Evolutionary conservation across 2,888 invertebrate genomes (phyloP), one percentile per base, ranked within the genome.

Genomic region (Drosophila diplacantha): DNA sequence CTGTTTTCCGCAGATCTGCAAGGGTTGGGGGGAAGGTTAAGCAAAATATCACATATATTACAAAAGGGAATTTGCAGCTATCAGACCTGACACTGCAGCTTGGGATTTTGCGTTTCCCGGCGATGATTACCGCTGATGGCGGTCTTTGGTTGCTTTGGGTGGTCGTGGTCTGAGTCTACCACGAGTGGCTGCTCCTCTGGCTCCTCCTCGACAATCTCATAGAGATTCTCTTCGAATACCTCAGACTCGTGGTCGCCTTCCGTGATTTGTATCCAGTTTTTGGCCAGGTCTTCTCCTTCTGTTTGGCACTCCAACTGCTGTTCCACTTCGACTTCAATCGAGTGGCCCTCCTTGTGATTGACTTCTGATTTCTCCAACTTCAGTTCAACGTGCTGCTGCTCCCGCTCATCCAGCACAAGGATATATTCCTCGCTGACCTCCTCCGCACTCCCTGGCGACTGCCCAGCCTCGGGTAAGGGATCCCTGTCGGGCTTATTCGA

Each of bases 1-100:
- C 41, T 86, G 76, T 59, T 88, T 88, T 4, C 66, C 71, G 50
- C 88, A 88, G 5, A 84, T 75, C 81, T 86, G 22, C 7, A 62
- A 62, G 52, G 2, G 18, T 32, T 11, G 0, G 55, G 3, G 18
- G 2, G 7, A 29, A 3, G 7, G 3, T 18, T 14, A n/a, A 29
- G 4, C 3, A 4, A 2, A 22, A 2, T 5, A 14, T 11, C 5
- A 22, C 1, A 22, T 1, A 22, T 22, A 11, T 16, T 12, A 6
- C 4, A 5, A 5, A 6, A 18, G 12, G 8, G 2, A 3, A 7
- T 1, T 9, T 6, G 5, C 7, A 1, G 35, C 3, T 5, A 16
- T 20, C 65, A 24, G 59, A 85, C 85, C 73, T 70, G 59, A 44
- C 85, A 85, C 52, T 81, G 71, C n/a, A 79, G 62, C 8, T 73